Evolutionary conservation across 1,140 invertebrate species (phyloP).

Genomic region (Drosophila baimaii): DNA sequence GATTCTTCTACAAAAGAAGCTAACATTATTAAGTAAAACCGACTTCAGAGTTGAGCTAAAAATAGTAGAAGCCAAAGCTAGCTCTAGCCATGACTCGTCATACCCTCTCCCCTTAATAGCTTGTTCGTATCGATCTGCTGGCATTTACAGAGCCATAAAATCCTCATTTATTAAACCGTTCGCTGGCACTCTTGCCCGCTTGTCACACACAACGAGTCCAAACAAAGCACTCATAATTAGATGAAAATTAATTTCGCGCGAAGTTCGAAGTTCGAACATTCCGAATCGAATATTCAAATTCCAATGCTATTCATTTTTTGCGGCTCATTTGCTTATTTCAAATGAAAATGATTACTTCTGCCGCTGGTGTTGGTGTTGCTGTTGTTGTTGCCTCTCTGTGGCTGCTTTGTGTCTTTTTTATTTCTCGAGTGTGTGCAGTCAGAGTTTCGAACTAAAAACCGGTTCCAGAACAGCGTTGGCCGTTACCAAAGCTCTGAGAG

Average conservation of each 20-base stretch:
- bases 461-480: slow-evolving; percentile 55
- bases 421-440: slow-evolving; percentile 27
- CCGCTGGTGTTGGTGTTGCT: not conserved
- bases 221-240: slow-evolving; percentile 69
- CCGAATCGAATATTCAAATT: slow-evolving; percentile 47
- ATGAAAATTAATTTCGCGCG: slow-evolving; percentile 69
- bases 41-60: not conserved
- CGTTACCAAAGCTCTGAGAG: slow-evolving; percentile 28
- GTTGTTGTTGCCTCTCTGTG: slow-evolving; percentile 19
- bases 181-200: slow-evolving; percentile 16
- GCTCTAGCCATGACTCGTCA: not conserved
- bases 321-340: slow-evolving; percentile 51
- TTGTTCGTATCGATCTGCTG: not conserved
- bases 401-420: not conserved
- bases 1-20: not conserved
- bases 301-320: slow-evolving; percentile 49
- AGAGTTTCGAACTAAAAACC: slow-evolving; percentile 50
- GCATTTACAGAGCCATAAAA: slow-evolving; percentile 17
- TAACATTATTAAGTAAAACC: not conserved
- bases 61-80: not conserved
- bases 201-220: slow-evolving; percentile 38
- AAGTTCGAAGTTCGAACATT: slow-evolving; percentile 32
- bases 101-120: not conserved
- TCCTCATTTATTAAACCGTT: slow-evolving; percentile 34
- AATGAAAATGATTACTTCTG: slow-evolving; percentile 44